Base-by-base conservation (phyloP, 2,888 invertebrate species). In the Ctena decussata region DNA sequence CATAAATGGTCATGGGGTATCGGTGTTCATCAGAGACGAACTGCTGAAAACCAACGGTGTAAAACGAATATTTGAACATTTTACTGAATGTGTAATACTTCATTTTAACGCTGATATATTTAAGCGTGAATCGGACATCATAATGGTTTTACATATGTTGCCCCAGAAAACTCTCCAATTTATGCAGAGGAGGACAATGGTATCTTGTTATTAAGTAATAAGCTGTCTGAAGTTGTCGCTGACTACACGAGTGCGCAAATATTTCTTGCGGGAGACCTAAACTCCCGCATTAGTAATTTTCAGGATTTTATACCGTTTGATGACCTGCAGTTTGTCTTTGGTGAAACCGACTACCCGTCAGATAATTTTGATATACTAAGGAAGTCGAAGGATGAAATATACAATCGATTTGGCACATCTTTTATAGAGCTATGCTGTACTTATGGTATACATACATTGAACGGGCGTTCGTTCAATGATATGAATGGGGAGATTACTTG, bases 371-470 rank as follows among this genome's bases (percentile, higher is more conserved):
- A 30, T 49, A 6, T 5, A n/a, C n/a, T n/a, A n/a, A n/a, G n/a
- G n/a, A n/a, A n/a, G n/a, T n/a, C n/a, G n/a, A n/a, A n/a, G n/a
- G n/a, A n/a, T n/a, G n/a, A n/a, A n/a, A n/a, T n/a, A n/a, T n/a
- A n/a, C n/a, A n/a, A n/a, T n/a, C n/a, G n/a, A n/a, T n/a, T 75
- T 39, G 80, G 75, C 11, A 75, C 21, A 30, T 76, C 80, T 37
- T 32, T 80, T 11, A 30, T 76, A 27, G 71, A 80, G 35, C 11
- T 80, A 21, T 80, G 80, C 24, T 80, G 70, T 70, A 21, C 32
- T 11, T 24, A 70, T 71, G 27, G 46, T 77, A 69, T 77, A n/a
- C 77, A 77, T 49, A 49, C 60, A 27, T 46, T 77, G 18, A 77
- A 80, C 35, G 80, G 80, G 1, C 37, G 80, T 11, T n/a, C 46